Percentiles rank a stretch among this genome's conserved stretches.
These are phyloP conservation scores for Erynnis tages DNA, from an alignment of 2,888 invertebrate species.

Conservation along the genomic window DNA sequence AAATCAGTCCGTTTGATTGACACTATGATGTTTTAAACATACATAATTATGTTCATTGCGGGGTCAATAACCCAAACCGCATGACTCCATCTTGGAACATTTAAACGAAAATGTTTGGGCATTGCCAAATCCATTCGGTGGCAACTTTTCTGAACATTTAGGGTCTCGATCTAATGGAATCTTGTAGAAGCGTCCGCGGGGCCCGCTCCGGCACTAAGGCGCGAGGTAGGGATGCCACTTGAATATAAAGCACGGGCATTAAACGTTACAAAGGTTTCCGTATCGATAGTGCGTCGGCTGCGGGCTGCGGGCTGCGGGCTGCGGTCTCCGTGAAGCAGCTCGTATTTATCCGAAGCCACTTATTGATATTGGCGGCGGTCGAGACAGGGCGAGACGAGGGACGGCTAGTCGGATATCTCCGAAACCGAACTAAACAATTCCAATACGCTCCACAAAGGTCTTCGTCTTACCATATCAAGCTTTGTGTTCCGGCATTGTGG, in stretches of 20 bases:
- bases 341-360: conserved; percentile 1
- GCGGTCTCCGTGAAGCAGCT: background rate
- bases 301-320: conserved; percentile 12
- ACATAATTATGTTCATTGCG: too few species aligned
- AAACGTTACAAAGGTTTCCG: conserved; percentile 6
- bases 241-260: conserved; percentile 8
- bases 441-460: background rate
- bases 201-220: background rate
- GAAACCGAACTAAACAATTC: conserved; percentile 6
- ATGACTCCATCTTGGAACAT: too few species aligned
- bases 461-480: background rate
- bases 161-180: background rate
- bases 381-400: background rate
- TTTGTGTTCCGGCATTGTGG: background rate
- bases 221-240: background rate
- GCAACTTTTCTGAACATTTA: background rate
- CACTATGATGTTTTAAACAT: too few species aligned
- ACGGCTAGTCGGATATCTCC: background rate
- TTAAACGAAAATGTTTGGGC: too few species aligned
- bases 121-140: too few species aligned
- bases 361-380: conserved; percentile 6
- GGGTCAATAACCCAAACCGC: too few species aligned
- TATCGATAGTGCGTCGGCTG: conserved; percentile 29
- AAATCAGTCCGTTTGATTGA: too few species aligned
- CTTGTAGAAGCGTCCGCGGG: background rate